phyloP scores from a whole-genome alignment of 1,140 invertebrate genomes.

The Trigoniulus corallinus region DNA sequence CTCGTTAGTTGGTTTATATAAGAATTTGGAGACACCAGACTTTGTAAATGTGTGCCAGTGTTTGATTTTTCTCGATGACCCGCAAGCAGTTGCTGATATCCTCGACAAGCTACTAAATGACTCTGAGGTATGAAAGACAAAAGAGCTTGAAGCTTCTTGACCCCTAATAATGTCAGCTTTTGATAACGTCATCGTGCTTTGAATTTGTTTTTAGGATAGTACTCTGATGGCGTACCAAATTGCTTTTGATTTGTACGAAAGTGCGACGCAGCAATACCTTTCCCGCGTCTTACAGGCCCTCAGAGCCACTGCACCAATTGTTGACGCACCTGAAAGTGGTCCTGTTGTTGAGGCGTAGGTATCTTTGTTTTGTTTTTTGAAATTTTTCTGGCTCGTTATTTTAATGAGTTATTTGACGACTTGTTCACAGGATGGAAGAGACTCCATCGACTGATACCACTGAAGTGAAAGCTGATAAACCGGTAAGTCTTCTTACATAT shows the following conservation, averaged over 20 bases:
- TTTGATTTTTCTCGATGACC: conserved; percentile 88
- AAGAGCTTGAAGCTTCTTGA: neutral
- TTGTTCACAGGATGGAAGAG: too few relatives aligned
- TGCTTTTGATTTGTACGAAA: conserved; percentile 97
- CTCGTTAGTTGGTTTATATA: conserved; percentile 76
- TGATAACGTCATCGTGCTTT: conserved; percentile 5
- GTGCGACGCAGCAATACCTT: conserved; percentile 94
- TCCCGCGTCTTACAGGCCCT: conserved; percentile 70
- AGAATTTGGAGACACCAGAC: conserved; percentile 68
- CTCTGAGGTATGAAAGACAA: conserved; percentile 38
- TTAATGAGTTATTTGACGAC: too few relatives aligned
- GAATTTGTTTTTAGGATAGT: conserved; percentile 29
- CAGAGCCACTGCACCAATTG: conserved; percentile 62
- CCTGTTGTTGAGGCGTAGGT: too few relatives aligned
- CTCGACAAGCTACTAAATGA: conserved; percentile 71
- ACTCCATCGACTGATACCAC: neutral
- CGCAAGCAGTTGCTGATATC: conserved; percentile 73
- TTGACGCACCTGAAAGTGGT: conserved; percentile 21
- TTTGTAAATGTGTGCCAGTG: conserved; percentile 70
- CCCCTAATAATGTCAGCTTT: neutral
- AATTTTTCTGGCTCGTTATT: too few relatives aligned
- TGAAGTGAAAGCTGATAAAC: too few relatives aligned
- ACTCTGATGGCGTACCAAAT: conserved; percentile 95
- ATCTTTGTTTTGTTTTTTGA: too few relatives aligned
- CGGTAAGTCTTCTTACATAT: too few relatives aligned